These are phyloP conservation scores for Megamerina dolium DNA, from an alignment of 2,888 invertebrate species.

Conservation along the genomic window DNA sequence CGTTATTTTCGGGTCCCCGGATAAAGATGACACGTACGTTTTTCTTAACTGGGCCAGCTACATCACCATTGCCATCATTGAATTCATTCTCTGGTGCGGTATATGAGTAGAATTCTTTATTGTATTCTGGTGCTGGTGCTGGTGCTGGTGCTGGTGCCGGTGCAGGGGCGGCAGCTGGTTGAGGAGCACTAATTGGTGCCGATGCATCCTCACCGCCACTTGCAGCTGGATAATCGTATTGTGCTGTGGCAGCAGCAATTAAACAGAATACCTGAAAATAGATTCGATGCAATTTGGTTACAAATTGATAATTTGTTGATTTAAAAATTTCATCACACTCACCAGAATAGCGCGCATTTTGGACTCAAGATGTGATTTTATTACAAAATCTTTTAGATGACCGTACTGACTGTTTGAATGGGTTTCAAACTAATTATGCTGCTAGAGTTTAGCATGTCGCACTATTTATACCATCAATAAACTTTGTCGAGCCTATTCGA, in stretches of 20 bases:
- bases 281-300: background rate
- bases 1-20: slow-evolving; percentile 41
- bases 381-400: background rate
- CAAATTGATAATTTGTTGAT: background rate
- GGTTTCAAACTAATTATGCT: slow-evolving; percentile 17
- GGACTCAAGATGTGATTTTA: slow-evolving; percentile 16
- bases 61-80: slow-evolving; percentile 26
- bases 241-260: slow-evolving; percentile 19
- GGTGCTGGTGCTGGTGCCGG: slow-evolving; percentile 4
- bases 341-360: slow-evolving; percentile 38
- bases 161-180: slow-evolving; percentile 29
- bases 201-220: slow-evolving; percentile 11
- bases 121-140: slow-evolving; percentile 20
- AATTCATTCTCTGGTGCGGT: slow-evolving; percentile 42
- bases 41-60: slow-evolving; percentile 28
- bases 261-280: slow-evolving; percentile 30
- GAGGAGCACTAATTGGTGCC: slow-evolving; percentile 22
- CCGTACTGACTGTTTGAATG: slow-evolving; percentile 1
- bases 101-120: slow-evolving; percentile 36
- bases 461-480: slow-evolving; percentile 20
- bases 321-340: slow-evolving; percentile 14
- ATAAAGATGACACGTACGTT: slow-evolving; percentile 45
- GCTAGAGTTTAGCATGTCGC: background rate
- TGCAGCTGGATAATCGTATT: slow-evolving; percentile 17
- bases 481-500: too few species aligned